Percentiles rank a stretch among this genome's conserved stretches.
Conservation (phyloP, 2,888 invertebrate species). For the Cecidostiba fungosa region DNA sequence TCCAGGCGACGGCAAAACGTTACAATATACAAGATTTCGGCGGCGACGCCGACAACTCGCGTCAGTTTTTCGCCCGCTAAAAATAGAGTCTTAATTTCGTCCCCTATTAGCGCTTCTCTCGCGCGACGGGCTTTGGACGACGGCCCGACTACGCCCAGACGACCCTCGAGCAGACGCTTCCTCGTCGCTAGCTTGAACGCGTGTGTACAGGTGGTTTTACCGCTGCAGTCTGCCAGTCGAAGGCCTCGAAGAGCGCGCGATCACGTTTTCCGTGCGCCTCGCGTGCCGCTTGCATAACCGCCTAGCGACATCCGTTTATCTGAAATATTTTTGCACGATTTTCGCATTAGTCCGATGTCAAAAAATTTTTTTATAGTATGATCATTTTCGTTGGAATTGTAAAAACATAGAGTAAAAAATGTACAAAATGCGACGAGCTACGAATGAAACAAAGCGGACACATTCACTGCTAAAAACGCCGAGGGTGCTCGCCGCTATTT, state of each 20-base stretch:
- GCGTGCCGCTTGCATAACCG: constrained; percentile 7
- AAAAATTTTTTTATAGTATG: not conserved
- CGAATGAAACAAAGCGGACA: not conserved
- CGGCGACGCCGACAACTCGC: not conserved
- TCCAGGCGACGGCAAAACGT: not conserved
- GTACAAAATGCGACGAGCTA: not conserved
- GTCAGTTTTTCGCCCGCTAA: not conserved
- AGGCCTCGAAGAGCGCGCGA: not conserved
- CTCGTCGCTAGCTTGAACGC: not conserved
- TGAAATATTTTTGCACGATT: not conserved
- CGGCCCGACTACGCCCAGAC: constrained; percentile 39
- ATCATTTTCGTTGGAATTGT: not conserved
- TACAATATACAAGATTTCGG: constrained; percentile 9
- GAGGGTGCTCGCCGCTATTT: constrained; percentile 12
- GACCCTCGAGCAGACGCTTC: constrained; percentile 39
- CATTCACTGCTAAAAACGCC: not conserved
- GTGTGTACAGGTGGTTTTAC: constrained; percentile 23
- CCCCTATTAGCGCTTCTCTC: constrained; percentile 7
- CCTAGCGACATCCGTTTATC: not conserved
- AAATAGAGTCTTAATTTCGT: constrained; percentile 38
- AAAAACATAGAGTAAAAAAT: not conserved
- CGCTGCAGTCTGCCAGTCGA: constrained; percentile 1
- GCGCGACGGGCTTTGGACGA: constrained; percentile 20
- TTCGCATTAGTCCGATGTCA: not conserved
- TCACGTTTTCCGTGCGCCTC: constrained; percentile 8